phyloP scores from a whole-genome alignment of 2,113 vertebrate species.

The Onychostoma macrolepis region DNA sequence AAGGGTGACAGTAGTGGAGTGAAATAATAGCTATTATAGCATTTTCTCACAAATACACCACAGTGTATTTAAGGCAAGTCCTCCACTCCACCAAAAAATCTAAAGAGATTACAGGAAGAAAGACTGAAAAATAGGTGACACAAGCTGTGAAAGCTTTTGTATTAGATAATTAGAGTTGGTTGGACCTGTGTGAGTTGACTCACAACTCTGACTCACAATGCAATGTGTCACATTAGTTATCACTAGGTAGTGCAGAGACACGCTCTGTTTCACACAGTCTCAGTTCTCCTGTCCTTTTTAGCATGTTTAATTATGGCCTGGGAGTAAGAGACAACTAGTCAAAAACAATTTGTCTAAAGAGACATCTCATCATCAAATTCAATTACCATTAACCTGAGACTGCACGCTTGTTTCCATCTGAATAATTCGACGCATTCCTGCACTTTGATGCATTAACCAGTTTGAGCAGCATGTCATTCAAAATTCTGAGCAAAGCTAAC shows the following conservation, averaged over 20 bases:
- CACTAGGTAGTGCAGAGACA: not conserved
- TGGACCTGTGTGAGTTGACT: not conserved
- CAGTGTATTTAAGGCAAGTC: not conserved
- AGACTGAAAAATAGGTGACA: not conserved
- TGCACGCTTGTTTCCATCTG: constrained; percentile 6
- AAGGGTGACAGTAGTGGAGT: not conserved
- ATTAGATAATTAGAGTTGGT: constrained; percentile 1
- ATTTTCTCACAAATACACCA: not conserved
- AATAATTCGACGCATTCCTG: not conserved
- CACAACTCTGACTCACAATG: constrained; percentile 13
- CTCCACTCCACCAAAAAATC: not conserved
- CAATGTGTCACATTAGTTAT: not conserved
- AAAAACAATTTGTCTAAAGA: constrained; percentile 67
- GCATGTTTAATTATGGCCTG: constrained; percentile 67
- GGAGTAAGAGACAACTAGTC: constrained; percentile 60
- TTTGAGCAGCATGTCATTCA: not conserved
- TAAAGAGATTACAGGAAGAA: not conserved
- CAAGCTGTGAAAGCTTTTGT: constrained; percentile 16
- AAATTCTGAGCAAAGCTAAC: too few relatives aligned
- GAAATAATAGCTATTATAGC: not conserved
- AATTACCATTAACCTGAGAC: constrained; percentile 67
- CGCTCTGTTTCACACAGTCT: not conserved
- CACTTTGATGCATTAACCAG: constrained; percentile 24
- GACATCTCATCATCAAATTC: constrained; percentile 70
- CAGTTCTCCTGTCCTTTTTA: constrained; percentile 63